A percentile compares a stretch with the other conserved stretches of the same genome.
Conservation (phyloP, 2,113 vertebrate species). For the Xenopus tropicalis region DNA sequence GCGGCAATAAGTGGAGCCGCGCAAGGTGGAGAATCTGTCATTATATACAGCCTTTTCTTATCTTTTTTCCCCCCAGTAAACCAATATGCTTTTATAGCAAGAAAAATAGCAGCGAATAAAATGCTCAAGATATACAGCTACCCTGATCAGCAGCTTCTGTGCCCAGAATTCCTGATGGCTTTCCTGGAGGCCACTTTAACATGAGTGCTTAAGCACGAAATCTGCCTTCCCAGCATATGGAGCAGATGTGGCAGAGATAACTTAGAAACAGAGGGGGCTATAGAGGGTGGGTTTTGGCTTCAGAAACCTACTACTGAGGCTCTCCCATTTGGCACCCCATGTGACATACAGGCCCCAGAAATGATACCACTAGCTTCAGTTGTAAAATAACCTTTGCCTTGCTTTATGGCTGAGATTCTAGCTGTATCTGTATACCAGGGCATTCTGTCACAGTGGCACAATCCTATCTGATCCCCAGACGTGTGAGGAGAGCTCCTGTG, state of each 20-base stretch:
- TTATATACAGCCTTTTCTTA: background rate
- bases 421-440: no score
- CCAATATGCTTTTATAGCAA: background rate
- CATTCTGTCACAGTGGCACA: no score
- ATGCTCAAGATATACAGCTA: background rate
- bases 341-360: no score
- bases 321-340: no score
- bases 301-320: no score
- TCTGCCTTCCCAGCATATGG: background rate
- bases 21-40: background rate
- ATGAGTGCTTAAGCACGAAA: background rate
- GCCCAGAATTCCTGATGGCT: background rate
- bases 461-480: no score
- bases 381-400: no score
- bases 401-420: no score
- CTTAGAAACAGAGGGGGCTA: no score
- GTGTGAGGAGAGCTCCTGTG: no score
- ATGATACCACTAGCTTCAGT: no score
- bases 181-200: conserved; percentile 1
- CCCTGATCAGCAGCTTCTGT: background rate
- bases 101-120: background rate
- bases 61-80: background rate
- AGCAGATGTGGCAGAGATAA: conserved; percentile 8
- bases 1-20: background rate
- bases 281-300: no score